Evolutionary conservation across 2,888 invertebrate genomes (phyloP), one percentile per base, ranked within the genome.

Genomic region (Pherbina coryleti): DNA sequence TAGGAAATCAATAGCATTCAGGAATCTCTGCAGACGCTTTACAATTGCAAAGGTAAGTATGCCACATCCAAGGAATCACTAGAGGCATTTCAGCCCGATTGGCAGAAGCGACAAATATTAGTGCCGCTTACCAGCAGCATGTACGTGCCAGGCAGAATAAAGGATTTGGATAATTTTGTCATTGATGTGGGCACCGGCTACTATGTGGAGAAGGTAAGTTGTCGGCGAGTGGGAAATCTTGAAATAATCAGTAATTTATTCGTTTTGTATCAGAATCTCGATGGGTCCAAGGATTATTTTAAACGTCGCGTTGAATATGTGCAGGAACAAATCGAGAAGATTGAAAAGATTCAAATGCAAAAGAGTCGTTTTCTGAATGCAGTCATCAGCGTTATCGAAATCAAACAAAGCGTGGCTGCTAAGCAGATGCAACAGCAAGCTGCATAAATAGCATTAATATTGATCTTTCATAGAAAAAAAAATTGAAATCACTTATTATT

Each of bases 161-260:
- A 93, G 79, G 95, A 98, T 87, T 93, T 95, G 49, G 93, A 96
- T 75, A 95, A 95, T 88, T 97, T 98, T 74, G 92, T 98, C 44
- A 95, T 99, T 82, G 98, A 99, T 89, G 94, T 99, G 86, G 99
- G 99, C 72, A 98, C 99, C 73, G 98, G 98, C 81, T 99, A 99
- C 90, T 99, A 95, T 91, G 96, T 96, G 25, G 96, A 98, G 90
- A 97, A 97, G 93, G 96, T 96, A 88, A 25, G 51, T 19, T 31
- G 22, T 62, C 2, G 19, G 1, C 9, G 22, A 28, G 8, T 34
- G 3, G 28, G 11, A 22, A 0, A 60, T 25, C 4, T 11, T 28
- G 3, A 28, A 19, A 28, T 9, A n/a, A 76, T 49, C 11, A 57
- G 11, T n/a, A 44, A 17, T 14, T 37, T 71, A 62, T 14, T 53